These are phyloP conservation scores for Umimayanthus kanabou DNA, from an alignment of 92 coral and sea anemone genomes.

Conservation along the genomic window DNA sequence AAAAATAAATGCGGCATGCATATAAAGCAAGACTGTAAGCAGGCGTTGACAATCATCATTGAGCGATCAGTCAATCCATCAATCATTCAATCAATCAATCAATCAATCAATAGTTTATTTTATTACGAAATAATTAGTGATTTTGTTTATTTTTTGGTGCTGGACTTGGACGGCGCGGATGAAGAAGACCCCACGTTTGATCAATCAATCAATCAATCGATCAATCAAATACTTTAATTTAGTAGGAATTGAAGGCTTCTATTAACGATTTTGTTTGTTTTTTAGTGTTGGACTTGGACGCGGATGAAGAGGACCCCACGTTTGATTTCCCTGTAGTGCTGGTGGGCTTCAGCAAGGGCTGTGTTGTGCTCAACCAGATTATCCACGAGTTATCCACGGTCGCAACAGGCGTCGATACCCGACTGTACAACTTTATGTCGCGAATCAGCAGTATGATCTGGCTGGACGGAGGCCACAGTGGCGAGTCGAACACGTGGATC, in stretches of 20 bases:
- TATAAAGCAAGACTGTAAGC: too few relatives aligned
- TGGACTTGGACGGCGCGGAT: slow-evolving; percentile 65
- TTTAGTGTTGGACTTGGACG: slow-evolving; percentile 75
- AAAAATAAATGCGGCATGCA: too few relatives aligned
- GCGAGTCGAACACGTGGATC: slow-evolving; percentile 97
- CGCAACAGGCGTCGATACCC: slow-evolving; percentile 69
- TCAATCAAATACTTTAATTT: too few relatives aligned
- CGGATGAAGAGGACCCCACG: slow-evolving; percentile 88
- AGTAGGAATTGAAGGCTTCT: too few relatives aligned
- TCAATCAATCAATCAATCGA: neutral
- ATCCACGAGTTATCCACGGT: slow-evolving; percentile 79
- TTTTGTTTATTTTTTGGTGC: slow-evolving; percentile 49
- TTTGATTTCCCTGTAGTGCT: slow-evolving; percentile 86
- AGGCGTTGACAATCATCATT: too few relatives aligned
- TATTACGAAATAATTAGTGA: neutral
- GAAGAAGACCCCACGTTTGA: slow-evolving; percentile 83
- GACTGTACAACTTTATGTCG: slow-evolving; percentile 70
- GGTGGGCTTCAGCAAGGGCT: slow-evolving; percentile 98
- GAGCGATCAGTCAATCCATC: too few relatives aligned
- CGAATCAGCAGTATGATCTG: slow-evolving; percentile 92
- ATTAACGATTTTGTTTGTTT: neutral
- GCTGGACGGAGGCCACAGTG: slow-evolving; percentile 98
- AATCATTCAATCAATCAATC: neutral
- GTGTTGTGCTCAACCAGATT: slow-evolving; percentile 93
- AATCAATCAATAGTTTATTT: neutral